These are phyloP conservation scores for Hiodon tergisus DNA, from an alignment of 2,113 vertebrate genomes.

Conservation along the genomic window DNA sequence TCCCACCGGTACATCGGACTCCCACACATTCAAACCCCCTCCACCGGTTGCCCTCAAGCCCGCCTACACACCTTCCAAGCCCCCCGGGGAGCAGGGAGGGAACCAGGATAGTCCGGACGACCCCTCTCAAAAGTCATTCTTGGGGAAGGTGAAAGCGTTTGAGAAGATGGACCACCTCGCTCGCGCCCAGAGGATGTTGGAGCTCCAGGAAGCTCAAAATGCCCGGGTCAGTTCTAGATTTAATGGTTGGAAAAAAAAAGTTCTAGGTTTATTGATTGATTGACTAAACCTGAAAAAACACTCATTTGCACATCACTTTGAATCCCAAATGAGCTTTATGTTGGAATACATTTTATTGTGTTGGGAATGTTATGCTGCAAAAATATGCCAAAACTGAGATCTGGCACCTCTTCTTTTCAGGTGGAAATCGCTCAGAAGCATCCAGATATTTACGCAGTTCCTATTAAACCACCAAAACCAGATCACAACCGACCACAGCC, in stretches of 20 bases:
- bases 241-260: background rate
- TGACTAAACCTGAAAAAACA: background rate
- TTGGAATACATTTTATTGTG: background rate
- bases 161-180: constrained; percentile 96
- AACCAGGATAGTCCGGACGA: constrained; percentile 47
- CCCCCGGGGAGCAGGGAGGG: constrained; percentile 49
- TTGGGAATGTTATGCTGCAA: background rate
- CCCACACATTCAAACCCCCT: constrained; percentile 53
- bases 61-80: constrained; percentile 20
- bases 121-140: constrained; percentile 75
- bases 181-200: constrained; percentile 82
- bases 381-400: background rate
- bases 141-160: constrained; percentile 95
- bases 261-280: background rate
- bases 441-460: constrained; percentile 93
- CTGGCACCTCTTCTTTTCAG: constrained; percentile 47
- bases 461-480: constrained; percentile 80
- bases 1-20: constrained; percentile 74
- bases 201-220: constrained; percentile 91
- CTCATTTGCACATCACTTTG: background rate
- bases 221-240: constrained; percentile 72
- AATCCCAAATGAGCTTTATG: background rate
- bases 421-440: constrained; percentile 95
- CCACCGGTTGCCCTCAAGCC: constrained; percentile 1
- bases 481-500: constrained; percentile 75